Evolutionary conservation across 1,140 invertebrate species (phyloP).

Genomic region (Phocides pigmalion): DNA sequence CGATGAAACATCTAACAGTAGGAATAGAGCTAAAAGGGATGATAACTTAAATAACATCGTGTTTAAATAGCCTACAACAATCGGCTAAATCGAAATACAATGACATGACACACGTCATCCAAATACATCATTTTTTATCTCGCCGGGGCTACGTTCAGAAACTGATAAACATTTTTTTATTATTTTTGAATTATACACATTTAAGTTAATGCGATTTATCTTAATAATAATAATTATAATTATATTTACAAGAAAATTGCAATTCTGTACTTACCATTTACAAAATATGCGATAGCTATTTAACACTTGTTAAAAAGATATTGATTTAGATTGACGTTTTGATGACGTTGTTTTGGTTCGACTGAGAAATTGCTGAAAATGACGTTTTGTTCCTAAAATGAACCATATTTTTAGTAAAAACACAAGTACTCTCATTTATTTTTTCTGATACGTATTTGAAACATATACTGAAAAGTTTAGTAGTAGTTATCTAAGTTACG

Average conservation of each 20-base stretch:
- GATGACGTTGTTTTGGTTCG: not conserved
- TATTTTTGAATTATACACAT: too few species aligned
- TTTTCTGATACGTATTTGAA: not conserved
- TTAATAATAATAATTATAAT: too few species aligned
- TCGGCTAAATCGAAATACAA: slow-evolving; percentile 52
- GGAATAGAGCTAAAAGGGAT: slow-evolving; percentile 54
- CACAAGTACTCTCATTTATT: not conserved
- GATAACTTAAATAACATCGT: slow-evolving; percentile 63
- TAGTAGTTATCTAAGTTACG: not conserved
- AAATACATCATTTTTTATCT: slow-evolving; percentile 29
- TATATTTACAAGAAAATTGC: too few species aligned
- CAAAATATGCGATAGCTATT: too few species aligned
- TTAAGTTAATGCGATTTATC: too few species aligned
- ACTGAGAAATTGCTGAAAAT: too few species aligned
- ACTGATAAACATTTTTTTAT: too few species aligned
- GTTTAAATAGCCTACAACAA: slow-evolving; percentile 44
- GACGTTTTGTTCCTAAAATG: not conserved
- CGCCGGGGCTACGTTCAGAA: not conserved
- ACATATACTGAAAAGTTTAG: not conserved
- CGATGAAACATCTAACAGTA: slow-evolving; percentile 59
- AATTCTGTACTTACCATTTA: too few species aligned
- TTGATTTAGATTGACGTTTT: not conserved
- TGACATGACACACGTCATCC: slow-evolving; percentile 61
- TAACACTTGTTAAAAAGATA: too few species aligned
- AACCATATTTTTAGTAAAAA: not conserved